These are phyloP conservation scores for Coleophora deauratella DNA, from an alignment of 2,888 invertebrate species.

Conservation along the genomic window DNA sequence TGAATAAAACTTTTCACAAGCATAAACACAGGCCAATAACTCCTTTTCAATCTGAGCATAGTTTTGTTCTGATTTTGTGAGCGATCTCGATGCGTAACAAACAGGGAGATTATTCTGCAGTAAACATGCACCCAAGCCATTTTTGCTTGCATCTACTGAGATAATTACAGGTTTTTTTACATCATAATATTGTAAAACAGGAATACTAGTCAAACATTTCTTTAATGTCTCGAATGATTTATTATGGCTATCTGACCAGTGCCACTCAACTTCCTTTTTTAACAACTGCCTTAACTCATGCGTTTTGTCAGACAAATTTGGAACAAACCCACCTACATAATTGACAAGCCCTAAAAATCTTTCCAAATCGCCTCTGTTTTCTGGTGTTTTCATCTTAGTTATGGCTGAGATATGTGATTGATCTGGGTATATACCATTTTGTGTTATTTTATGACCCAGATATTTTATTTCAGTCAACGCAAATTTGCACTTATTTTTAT, in stretches of 20 bases:
- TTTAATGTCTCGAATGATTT: neutral
- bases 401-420: conserved; percentile 7
- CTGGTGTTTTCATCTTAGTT: conserved; percentile 6
- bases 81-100: conserved; percentile 7
- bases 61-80: conserved; percentile 8
- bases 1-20: conserved; percentile 9
- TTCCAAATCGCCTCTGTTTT: conserved; percentile 6
- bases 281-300: neutral
- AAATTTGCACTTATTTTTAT: conserved; percentile 6
- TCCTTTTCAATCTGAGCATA: conserved; percentile 12
- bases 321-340: neutral
- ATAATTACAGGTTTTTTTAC: no score
- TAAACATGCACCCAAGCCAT: no score
- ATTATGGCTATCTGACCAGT: neutral
- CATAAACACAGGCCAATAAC: conserved; percentile 8
- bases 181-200: neutral
- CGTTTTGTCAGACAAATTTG: neutral
- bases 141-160: no score
- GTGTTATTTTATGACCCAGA: conserved; percentile 7
- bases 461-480: conserved; percentile 5
- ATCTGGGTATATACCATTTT: conserved; percentile 7
- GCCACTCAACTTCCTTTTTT: neutral
- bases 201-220: neutral
- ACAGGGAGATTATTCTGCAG: conserved; percentile 2
- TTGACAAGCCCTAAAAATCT: conserved; percentile 12